Evolutionary conservation across 30 jellyfish, hydroid and myxozoan genomes (phyloP).

Genomic region (Catostylus mosaicus): DNA sequence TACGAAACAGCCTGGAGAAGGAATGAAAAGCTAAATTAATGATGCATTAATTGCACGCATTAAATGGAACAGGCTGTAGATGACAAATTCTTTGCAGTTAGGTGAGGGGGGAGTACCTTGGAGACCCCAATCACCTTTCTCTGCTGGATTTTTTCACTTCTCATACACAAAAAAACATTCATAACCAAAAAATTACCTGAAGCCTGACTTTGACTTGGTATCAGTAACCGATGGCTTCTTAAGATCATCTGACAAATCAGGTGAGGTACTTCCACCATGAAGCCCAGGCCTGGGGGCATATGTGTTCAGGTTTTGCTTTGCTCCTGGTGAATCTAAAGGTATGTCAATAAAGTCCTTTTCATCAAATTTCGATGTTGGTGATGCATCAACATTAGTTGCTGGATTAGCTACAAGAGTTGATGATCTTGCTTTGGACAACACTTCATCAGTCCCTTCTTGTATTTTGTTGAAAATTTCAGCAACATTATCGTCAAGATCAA

Average conservation of each 20-base stretch:
- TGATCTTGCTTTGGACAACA: conserved; percentile 40
- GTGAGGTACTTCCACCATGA: conserved; percentile 17
- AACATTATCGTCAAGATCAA: conserved; percentile 45
- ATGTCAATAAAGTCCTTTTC: conserved; percentile 82
- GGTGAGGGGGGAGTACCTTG: no score
- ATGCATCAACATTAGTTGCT: background rate
- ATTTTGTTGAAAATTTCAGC: conserved; percentile 34
- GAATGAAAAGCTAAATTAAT: no score
- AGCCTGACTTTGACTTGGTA: conserved; percentile 81
- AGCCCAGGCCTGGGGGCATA: conserved; percentile 72
- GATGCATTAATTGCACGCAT: no score
- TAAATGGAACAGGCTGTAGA: no score
- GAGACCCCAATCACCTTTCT: no score
- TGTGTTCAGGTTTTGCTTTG: conserved; percentile 62
- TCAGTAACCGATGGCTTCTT: conserved; percentile 82
- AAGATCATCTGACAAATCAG: conserved; percentile 47
- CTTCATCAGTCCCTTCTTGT: conserved; percentile 27
- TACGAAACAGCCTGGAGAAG: conserved; percentile 55
- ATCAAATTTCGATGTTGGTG: conserved; percentile 18
- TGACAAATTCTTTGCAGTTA: no score
- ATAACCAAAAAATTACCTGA: conserved; percentile 47
- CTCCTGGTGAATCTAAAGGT: conserved; percentile 74
- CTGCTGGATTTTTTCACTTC: no score
- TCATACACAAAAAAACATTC: no score
- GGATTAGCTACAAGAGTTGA: background rate